Evolutionary conservation across 2,113 vertebrate genomes (phyloP).

Genomic region (Anguilla japonica): DNA sequence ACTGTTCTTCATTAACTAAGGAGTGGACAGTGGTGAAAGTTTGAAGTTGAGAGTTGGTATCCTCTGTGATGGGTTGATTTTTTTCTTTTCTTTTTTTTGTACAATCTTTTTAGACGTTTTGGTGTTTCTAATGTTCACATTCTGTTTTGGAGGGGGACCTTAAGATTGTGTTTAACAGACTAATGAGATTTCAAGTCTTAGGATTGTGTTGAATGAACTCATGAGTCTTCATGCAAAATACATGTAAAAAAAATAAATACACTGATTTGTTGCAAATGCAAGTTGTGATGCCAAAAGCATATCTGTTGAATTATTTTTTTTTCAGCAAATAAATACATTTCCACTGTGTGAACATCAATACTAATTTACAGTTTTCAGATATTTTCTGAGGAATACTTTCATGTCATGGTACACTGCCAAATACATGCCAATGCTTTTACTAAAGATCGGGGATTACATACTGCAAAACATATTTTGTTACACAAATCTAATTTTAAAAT

Average conservation of each 20-base stretch:
- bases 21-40: conserved; percentile 47
- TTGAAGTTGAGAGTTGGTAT: conserved; percentile 44
- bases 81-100: conserved; percentile 44
- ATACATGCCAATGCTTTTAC: too few relatives aligned
- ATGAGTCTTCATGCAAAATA: conserved; percentile 58
- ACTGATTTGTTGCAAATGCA: conserved; percentile 56
- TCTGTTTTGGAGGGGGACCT: conserved; percentile 59
- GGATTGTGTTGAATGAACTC: conserved; percentile 72
- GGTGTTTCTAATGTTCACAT: neutral
- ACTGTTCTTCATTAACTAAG: conserved; percentile 47
- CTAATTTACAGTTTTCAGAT: neutral
- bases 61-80: conserved; percentile 56
- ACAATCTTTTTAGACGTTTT: conserved; percentile 31
- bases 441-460: too few relatives aligned
- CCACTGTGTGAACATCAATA: neutral
- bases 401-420: too few relatives aligned
- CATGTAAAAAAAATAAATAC: conserved; percentile 38
- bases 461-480: too few relatives aligned
- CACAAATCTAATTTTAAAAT: too few relatives aligned
- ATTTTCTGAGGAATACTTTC: too few relatives aligned
- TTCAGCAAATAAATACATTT: neutral
- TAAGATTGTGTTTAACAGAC: conserved; percentile 67
- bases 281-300: neutral
- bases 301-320: conserved; percentile 17
- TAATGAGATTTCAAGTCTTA: conserved; percentile 67